Evolutionary conservation across 2,113 vertebrate genomes (phyloP), one percentile per base, ranked within the genome.

Genomic region (Rallus limicola): DNA sequence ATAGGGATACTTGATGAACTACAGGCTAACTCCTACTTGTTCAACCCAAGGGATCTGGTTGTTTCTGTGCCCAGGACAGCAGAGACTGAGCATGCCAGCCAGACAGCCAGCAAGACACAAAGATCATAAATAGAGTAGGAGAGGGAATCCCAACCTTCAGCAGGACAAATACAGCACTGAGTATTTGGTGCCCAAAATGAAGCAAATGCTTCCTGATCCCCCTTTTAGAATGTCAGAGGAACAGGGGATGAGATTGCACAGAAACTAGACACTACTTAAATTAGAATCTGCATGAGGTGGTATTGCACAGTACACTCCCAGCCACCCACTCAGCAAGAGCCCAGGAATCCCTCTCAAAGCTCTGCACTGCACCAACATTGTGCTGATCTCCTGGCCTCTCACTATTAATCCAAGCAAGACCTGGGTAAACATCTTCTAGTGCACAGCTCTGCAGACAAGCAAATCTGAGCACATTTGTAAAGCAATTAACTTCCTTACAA

Each of bases 401-500:
- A 18, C n/a, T 18, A 60, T 78, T 69, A 75, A 91, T 82, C 77
- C 76, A 68, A 50, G 34, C 3, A 83, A 88, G 78, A 70, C n/a
- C 63, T 44, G 16, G 16, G 46, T 55, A 92, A 96, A 88, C 34
- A 70, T 60, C 68, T 93, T 88, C 63, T 88, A 72, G 71, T 82
- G 28, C 34, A 74, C 42, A 93, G 68, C 38, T 95, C 83, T 93
- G 88, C 93, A 95, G 85, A 75, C 1, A 1, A 93, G 92, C 79
- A 93, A 88, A 96, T 83, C 68, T 71, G 64, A 95, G 68, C 34
- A 40, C 68, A 88, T 93, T 94, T 88, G 52, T 92, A 81, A 92
- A 91, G 79, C 71, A 93, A 95, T 95, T 92, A 93, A 86, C 46
- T 93, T 94, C 56, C 72, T 88, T 94, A 93, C 60, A 93, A 94